Percentiles rank a stretch among this genome's conserved stretches.
These are phyloP conservation scores for Acanthurus tractus DNA, from an alignment of 2,797 vertebrate genomes.

Conservation along the genomic window DNA sequence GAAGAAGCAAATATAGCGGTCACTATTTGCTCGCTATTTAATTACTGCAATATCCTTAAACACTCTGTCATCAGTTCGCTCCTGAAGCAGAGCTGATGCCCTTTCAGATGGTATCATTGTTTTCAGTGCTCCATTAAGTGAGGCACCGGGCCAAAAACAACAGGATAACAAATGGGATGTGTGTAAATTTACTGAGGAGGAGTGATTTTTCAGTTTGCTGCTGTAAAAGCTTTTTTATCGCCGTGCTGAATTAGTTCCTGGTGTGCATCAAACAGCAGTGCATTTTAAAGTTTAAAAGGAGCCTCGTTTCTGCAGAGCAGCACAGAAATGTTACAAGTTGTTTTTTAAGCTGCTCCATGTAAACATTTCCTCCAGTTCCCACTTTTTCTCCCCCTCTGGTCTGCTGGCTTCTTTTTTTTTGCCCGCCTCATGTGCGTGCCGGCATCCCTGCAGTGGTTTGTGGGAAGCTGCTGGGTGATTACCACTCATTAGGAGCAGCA, in stretches of 20 bases:
- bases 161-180: constrained; percentile 68
- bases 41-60: constrained; percentile 54
- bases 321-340: constrained; percentile 62
- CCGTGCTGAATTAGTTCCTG: constrained; percentile 62
- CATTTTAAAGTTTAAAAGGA: constrained; percentile 32
- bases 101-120: constrained; percentile 60
- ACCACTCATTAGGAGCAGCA: constrained; percentile 83
- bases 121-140: constrained; percentile 60
- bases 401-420: constrained; percentile 16
- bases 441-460: constrained; percentile 78
- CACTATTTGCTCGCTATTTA: constrained; percentile 37
- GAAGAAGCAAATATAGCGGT: constrained; percentile 56
- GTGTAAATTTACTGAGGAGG: constrained; percentile 61
- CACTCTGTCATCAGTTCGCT: constrained; percentile 46
- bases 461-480: constrained; percentile 82
- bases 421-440: constrained; percentile 73
- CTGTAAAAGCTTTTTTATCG: constrained; percentile 56
- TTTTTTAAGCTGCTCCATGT: constrained; percentile 64
- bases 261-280: constrained; percentile 48
- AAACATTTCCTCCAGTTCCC: constrained; percentile 67
- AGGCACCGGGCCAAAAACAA: constrained; percentile 72
- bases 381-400: constrained; percentile 29
- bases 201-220: constrained; percentile 50
- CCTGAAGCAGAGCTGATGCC: constrained; percentile 38
- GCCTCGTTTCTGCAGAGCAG: constrained; percentile 25